These are phyloP conservation scores for Buceros bicornis DNA, from an alignment of 2,797 vertebrate genomes.

Conservation along the genomic window DNA sequence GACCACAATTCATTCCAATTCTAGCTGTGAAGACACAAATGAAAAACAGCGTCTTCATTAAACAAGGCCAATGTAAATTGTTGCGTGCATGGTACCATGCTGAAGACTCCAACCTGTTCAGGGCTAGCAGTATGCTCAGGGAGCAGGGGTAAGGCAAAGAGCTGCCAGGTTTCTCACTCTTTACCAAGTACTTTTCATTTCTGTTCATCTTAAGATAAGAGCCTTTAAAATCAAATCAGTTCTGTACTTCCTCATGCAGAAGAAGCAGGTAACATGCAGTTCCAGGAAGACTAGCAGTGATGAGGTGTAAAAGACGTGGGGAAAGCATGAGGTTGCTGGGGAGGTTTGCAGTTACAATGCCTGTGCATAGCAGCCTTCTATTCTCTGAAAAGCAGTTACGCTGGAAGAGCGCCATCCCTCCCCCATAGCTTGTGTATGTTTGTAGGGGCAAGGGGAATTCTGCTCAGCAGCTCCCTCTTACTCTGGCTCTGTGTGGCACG, in stretches of 20 bases:
- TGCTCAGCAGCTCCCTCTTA: background rate
- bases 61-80: background rate
- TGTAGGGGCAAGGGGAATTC: background rate
- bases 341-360: background rate
- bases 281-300: background rate
- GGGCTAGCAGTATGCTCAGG: background rate
- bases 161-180: background rate
- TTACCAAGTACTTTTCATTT: background rate
- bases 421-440: rapidly evolving
- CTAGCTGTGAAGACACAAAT: background rate
- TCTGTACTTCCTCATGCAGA: background rate
- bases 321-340: background rate
- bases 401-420: background rate
- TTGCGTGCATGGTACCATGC: background rate
- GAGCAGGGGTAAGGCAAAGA: background rate
- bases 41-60: background rate
- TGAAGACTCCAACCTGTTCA: background rate
- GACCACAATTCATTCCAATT: background rate
- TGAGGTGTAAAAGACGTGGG: rapidly evolving
- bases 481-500: background rate
- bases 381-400: background rate
- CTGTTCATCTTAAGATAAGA: background rate
- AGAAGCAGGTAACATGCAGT: background rate
- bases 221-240: background rate
- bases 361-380: background rate